Evolutionary conservation across 2,888 invertebrate genomes (phyloP).

Genomic region (Ectemnius cavifrons): DNA sequence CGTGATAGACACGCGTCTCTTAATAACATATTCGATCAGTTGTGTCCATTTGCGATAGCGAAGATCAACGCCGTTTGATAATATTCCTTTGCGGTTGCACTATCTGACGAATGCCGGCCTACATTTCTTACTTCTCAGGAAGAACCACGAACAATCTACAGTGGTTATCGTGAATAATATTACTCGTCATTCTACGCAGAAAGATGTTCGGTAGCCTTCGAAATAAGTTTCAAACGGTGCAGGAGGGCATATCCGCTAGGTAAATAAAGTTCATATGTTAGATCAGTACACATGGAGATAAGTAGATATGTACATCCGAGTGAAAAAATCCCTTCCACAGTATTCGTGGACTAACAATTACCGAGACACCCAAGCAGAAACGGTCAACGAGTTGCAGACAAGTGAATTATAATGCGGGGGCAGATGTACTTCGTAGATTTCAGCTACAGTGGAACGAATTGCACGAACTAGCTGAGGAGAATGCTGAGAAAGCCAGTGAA

Average conservation of each 20-base stretch:
- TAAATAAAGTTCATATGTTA: conserved; percentile 43
- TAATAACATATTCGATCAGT: too few species aligned
- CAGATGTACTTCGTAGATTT: conserved; percentile 84
- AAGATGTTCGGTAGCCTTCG: conserved; percentile 73
- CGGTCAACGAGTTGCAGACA: conserved; percentile 60
- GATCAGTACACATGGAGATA: too few species aligned
- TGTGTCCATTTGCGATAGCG: too few species aligned
- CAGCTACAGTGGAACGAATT: conserved; percentile 86
- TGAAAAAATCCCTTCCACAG: conserved; percentile 55
- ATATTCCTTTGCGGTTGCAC: background rate
- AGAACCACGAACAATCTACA: too few species aligned
- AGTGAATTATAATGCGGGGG: conserved; percentile 83
- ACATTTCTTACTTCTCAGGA: too few species aligned
- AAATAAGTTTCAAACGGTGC: conserved; percentile 75
- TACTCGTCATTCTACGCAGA: background rate
- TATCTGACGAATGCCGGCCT: too few species aligned
- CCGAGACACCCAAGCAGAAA: conserved; percentile 65
- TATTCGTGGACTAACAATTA: conserved; percentile 70
- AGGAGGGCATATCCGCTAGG: conserved; percentile 76
- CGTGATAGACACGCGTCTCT: too few species aligned
- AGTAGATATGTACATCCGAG: too few species aligned
- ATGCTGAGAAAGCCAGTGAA: conserved; percentile 81
- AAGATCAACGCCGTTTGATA: background rate
- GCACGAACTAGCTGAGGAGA: conserved; percentile 84
- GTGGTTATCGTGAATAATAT: too few species aligned